Conservation (phyloP, 2,888 invertebrate genomes). For the Pantelozetes paolii region DNA sequence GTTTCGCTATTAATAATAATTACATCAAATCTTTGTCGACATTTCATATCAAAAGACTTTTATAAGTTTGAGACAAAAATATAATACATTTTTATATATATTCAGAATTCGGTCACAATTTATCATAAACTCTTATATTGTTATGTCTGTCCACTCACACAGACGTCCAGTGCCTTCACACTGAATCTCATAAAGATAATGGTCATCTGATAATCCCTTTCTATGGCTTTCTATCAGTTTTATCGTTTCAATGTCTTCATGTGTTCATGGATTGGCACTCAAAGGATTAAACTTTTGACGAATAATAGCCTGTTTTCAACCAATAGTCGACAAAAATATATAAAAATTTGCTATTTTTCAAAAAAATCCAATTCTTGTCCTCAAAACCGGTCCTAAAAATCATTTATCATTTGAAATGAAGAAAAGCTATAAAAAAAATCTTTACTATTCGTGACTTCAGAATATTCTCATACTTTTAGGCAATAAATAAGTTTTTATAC, state of each 20-base stretch:
- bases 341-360: background rate
- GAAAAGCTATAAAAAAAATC: background rate
- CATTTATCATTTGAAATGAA: constrained; percentile 14
- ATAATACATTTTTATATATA: background rate
- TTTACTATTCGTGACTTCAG: background rate
- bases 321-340: constrained; percentile 1
- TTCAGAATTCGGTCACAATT: background rate
- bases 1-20: too few species aligned
- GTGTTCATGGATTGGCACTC: constrained; percentile 1
- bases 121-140: background rate
- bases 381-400: background rate
- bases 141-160: background rate
- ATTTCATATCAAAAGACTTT: too few species aligned
- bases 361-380: constrained; percentile 17
- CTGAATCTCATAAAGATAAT: background rate
- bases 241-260: background rate
- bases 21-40: too few species aligned
- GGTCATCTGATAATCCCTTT: constrained; percentile 19
- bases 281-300: constrained; percentile 16
- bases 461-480: background rate
- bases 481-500: too few species aligned
- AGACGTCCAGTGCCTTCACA: background rate
- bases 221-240: background rate
- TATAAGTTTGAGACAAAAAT: too few species aligned
- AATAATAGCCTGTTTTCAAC: constrained; percentile 22